phyloP scores from a whole-genome alignment of 2,113 vertebrate species.

The Neodontobutis hainanensis region DNA sequence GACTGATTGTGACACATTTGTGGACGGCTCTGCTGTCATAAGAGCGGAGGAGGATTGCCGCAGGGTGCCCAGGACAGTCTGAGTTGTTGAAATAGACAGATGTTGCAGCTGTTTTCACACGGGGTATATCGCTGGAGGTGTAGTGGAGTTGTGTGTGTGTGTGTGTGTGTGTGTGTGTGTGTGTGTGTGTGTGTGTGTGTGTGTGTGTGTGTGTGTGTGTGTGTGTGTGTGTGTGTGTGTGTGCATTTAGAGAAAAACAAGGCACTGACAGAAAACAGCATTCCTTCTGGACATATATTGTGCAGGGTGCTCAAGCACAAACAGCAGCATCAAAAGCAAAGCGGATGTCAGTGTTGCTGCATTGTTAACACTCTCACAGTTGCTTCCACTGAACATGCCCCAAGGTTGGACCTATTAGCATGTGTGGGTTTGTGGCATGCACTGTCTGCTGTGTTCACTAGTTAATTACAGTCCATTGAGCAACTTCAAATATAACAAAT shows the following conservation, averaged over 20 bases:
- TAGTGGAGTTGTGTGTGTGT: not conserved
- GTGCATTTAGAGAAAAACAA: not conserved
- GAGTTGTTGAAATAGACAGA: slow-evolving; percentile 48
- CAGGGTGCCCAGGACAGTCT: slow-evolving; percentile 19
- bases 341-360: slow-evolving; percentile 4
- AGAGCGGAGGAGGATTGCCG: slow-evolving; percentile 10
- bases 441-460: slow-evolving; percentile 1
- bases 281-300: slow-evolving; percentile 6
- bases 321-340: not conserved
- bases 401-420: slow-evolving; percentile 15
- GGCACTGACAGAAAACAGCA: not conserved
- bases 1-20: slow-evolving; percentile 25
- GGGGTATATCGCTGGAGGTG: slow-evolving; percentile 23
- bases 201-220: slow-evolving; percentile 2
- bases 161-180: not conserved
- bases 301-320: slow-evolving; percentile 18
- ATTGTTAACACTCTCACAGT: slow-evolving; percentile 9
- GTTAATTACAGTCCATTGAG: not conserved
- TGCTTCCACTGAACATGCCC: slow-evolving; percentile 19
- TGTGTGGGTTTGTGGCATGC: slow-evolving; percentile 19
- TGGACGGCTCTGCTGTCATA: slow-evolving; percentile 21
- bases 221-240: not conserved
- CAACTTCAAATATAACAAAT: not conserved
- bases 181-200: not conserved
- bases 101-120: slow-evolving; percentile 42